phyloP scores from a whole-genome alignment of 1,140 invertebrate genomes.

The Ceratina calcarata region DNA sequence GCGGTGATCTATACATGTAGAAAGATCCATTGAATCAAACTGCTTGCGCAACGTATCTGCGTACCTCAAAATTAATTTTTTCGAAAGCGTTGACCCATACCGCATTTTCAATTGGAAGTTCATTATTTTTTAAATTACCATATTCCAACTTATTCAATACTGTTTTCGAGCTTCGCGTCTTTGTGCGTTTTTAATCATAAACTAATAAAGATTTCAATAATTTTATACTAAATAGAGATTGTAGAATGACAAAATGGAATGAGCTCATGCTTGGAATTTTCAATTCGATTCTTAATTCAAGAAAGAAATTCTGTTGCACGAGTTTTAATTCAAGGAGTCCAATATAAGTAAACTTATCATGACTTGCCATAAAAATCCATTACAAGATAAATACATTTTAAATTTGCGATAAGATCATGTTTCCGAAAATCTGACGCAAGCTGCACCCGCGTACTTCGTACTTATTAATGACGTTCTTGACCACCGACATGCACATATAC shows the following conservation, averaged over 20 bases:
- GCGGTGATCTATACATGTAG: neutral
- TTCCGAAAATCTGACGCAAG: neutral
- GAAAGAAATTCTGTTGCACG: too few relatives aligned
- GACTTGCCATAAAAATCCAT: neutral
- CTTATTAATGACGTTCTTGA: slow-evolving; percentile 43
- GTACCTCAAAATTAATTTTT: slow-evolving; percentile 31
- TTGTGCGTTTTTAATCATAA: too few relatives aligned
- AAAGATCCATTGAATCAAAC: slow-evolving; percentile 29
- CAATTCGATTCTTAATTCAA: too few relatives aligned
- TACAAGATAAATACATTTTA: neutral
- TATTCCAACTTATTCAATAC: too few relatives aligned
- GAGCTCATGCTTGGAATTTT: too few relatives aligned
- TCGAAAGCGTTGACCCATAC: neutral
- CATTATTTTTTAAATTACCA: neutral
- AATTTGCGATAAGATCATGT: neutral
- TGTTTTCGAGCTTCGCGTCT: too few relatives aligned
- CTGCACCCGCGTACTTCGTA: slow-evolving; percentile 1
- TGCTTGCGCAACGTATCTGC: neutral
- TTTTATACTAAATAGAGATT: too few relatives aligned
- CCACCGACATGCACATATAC: slow-evolving; percentile 1
- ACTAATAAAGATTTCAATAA: too few relatives aligned
- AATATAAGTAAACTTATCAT: too few relatives aligned
- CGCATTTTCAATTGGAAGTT: slow-evolving; percentile 16
- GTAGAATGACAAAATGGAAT: too few relatives aligned
- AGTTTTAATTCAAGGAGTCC: too few relatives aligned